Evolutionary conservation across 2,888 invertebrate genomes (phyloP).

Genomic region (Phaonia tiefii): DNA sequence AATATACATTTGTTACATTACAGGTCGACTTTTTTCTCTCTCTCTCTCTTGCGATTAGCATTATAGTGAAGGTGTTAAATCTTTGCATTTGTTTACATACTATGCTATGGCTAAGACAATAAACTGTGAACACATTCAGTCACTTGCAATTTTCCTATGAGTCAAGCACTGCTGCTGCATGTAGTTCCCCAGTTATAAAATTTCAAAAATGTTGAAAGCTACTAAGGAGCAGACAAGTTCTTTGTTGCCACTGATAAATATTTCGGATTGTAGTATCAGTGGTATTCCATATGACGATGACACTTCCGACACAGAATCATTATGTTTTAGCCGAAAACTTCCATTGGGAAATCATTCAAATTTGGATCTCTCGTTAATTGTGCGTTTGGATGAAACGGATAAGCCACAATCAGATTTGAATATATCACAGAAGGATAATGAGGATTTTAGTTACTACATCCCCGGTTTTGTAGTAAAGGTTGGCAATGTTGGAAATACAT

Average conservation of each 20-base stretch:
- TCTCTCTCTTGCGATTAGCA: constrained; percentile 6
- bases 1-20: constrained; percentile 25
- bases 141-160: not conserved
- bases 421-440: not conserved
- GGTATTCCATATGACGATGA: constrained; percentile 64
- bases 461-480: constrained; percentile 56
- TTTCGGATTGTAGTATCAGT: constrained; percentile 40
- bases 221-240: constrained; percentile 34
- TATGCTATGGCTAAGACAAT: constrained; percentile 5
- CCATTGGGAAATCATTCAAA: constrained; percentile 67
- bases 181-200: not conserved
- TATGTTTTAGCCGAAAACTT: constrained; percentile 42
- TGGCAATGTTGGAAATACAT: constrained; percentile 66
- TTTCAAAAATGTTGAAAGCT: constrained; percentile 50
- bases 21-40: not conserved
- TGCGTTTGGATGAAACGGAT: constrained; percentile 69
- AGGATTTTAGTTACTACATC: constrained; percentile 29
- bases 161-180: no score
- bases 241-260: constrained; percentile 42
- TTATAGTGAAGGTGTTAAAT: constrained; percentile 11
- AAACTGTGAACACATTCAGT: not conserved
- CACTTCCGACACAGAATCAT: not conserved
- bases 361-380: constrained; percentile 70
- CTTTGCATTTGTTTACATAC: not conserved
- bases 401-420: constrained; percentile 51